These are phyloP conservation scores for Aleiodes leptofemur DNA, from an alignment of 2,888 invertebrate genomes.

Conservation along the genomic window DNA sequence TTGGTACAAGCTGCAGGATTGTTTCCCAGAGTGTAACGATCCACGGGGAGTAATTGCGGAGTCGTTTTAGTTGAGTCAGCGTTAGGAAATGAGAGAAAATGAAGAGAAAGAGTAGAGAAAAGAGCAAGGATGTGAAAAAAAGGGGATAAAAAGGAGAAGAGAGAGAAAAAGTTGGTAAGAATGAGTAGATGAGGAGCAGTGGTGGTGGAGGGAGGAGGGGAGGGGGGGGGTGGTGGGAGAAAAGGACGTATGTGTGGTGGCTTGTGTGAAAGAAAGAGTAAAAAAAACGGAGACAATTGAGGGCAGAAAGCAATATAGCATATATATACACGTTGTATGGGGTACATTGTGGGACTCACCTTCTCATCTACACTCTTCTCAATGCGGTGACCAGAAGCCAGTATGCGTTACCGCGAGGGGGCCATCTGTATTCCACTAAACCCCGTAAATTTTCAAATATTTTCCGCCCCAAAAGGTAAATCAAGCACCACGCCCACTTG, in stretches of 20 bases:
- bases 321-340: constrained; percentile 11
- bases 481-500: constrained; percentile 59
- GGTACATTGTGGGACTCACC: constrained; percentile 3
- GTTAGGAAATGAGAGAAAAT: constrained; percentile 58
- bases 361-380: constrained; percentile 14
- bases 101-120: constrained; percentile 48
- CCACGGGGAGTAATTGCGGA: constrained; percentile 70
- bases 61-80: constrained; percentile 71
- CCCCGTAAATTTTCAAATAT: constrained; percentile 71
- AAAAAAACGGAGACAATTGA: constrained; percentile 49
- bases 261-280: constrained; percentile 42
- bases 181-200: constrained; percentile 38
- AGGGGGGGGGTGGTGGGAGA: not conserved
- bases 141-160: constrained; percentile 40
- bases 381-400: constrained; percentile 6
- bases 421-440: constrained; percentile 57
- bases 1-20: constrained; percentile 61
- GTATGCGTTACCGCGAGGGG: constrained; percentile 37
- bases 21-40: constrained; percentile 70
- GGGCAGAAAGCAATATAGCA: constrained; percentile 20
- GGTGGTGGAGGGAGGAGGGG: not conserved
- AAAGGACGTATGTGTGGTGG: constrained; percentile 35
- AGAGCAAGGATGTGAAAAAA: constrained; percentile 49
- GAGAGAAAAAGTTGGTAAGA: constrained; percentile 37
- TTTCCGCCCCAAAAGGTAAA: constrained; percentile 66